These are phyloP conservation scores for Cryptoblepharus egeriae DNA, from an alignment of 2,797 vertebrate genomes.

Conservation along the genomic window DNA sequence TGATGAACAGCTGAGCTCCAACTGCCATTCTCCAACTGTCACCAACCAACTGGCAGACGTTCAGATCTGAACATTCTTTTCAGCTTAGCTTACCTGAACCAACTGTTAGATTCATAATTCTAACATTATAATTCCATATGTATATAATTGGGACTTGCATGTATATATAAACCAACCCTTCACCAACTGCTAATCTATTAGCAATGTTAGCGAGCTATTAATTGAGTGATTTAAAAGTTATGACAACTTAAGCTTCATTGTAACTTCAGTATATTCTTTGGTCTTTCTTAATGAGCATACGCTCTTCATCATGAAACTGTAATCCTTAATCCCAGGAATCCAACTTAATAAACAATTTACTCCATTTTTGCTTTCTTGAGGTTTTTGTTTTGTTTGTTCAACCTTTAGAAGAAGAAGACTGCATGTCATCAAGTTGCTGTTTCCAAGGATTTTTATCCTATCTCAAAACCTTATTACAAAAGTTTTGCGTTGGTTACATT, in stretches of 20 bases:
- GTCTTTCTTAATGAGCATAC: slow-evolving; percentile 12
- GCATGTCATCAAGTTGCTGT: neutral
- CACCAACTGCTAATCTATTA: slow-evolving; percentile 33
- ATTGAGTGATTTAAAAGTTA: slow-evolving; percentile 18
- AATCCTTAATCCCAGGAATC: slow-evolving; percentile 11
- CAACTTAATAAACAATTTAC: neutral
- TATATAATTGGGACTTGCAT: neutral
- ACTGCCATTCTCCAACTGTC: too few species aligned
- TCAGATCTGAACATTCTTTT: too few species aligned
- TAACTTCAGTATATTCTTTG: slow-evolving; percentile 35
- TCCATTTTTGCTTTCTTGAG: slow-evolving; percentile 17
- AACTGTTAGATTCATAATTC: too few species aligned
- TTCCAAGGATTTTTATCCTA: slow-evolving; percentile 26
- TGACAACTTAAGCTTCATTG: slow-evolving; percentile 9
- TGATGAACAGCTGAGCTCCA: too few species aligned
- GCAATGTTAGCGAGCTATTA: slow-evolving; percentile 25
- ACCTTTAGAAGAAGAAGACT: slow-evolving; percentile 12
- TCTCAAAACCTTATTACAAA: neutral
- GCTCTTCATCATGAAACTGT: slow-evolving; percentile 21
- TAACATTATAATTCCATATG: too few species aligned
- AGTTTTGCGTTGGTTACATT: slow-evolving; percentile 4
- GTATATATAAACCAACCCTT: neutral
- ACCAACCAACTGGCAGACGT: too few species aligned
- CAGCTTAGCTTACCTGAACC: too few species aligned
- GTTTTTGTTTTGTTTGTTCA: slow-evolving; percentile 30